Percentiles rank a stretch among this genome's conserved stretches.
Conservation (phyloP, 2,888 invertebrate genomes). For the Lepidochitona cinerea region DNA sequence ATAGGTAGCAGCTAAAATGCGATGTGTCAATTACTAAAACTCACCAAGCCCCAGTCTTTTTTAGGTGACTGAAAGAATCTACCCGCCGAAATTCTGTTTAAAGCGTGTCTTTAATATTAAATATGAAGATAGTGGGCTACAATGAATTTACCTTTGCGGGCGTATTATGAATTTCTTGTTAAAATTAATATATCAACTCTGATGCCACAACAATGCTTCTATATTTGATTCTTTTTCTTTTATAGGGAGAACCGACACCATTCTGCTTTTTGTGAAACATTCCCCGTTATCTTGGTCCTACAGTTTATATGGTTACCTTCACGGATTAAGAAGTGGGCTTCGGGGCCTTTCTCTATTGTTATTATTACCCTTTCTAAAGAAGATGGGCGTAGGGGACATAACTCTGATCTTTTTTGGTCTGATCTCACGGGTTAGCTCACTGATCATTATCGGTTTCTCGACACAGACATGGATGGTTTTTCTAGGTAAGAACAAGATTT, state of each 20-base stretch:
- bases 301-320: constrained; percentile 78
- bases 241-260: constrained; percentile 82
- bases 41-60: no score
- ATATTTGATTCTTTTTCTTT: constrained; percentile 30
- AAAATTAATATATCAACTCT: no score
- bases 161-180: no score
- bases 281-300: constrained; percentile 81
- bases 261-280: constrained; percentile 81
- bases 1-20: no score
- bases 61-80: no score
- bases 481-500: constrained; percentile 56
- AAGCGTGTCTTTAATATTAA: no score
- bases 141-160: no score
- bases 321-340: constrained; percentile 74
- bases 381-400: constrained; percentile 57
- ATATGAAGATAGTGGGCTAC: no score
- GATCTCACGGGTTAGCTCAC: constrained; percentile 64
- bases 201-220: no score
- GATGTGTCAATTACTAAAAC: no score
- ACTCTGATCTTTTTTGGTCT: constrained; percentile 67
- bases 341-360: constrained; percentile 69
- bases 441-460: constrained; percentile 66
- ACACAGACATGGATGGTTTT: constrained; percentile 63
- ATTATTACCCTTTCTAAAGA: constrained; percentile 60
- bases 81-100: no score